A percentile compares a stretch with the other conserved stretches of the same genome.
Conservation (phyloP, 2,113 vertebrate genomes). For the Archocentrus centrarchus region DNA sequence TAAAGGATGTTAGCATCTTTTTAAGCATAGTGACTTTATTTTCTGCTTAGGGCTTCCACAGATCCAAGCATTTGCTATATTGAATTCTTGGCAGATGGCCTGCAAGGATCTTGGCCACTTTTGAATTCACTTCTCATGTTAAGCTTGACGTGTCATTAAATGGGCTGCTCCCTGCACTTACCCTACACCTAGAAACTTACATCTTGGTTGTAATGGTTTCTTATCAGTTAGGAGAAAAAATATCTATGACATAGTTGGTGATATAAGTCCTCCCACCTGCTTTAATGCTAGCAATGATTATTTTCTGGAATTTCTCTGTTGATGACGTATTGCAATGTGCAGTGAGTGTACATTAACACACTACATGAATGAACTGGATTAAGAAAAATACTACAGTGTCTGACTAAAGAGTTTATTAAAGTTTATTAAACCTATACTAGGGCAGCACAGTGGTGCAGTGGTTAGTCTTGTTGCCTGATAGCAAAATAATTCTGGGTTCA, state of each 20-base stretch:
- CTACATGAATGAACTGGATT: neutral
- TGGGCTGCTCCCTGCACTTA: constrained; percentile 48
- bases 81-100: constrained; percentile 73
- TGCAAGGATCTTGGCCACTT: constrained; percentile 62
- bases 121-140: constrained; percentile 61
- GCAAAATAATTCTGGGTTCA: accelerated
- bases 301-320: constrained; percentile 38
- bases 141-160: constrained; percentile 61
- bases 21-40: constrained; percentile 60
- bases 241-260: constrained; percentile 9
- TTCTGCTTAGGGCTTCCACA: constrained; percentile 56
- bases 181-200: constrained; percentile 29
- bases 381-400: neutral
- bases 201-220: constrained; percentile 42
- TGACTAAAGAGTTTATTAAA: neutral
- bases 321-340: neutral
- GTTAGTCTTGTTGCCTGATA: accelerated
- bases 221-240: constrained; percentile 43
- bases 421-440: neutral
- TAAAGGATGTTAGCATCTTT: constrained; percentile 70
- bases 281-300: constrained; percentile 35
- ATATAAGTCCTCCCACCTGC: constrained; percentile 9
- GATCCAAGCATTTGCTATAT: constrained; percentile 61
- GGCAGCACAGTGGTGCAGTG: neutral
- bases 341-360: neutral